Conservation (phyloP, 2,797 vertebrate genomes). For the Trachops cirrhosus region DNA sequence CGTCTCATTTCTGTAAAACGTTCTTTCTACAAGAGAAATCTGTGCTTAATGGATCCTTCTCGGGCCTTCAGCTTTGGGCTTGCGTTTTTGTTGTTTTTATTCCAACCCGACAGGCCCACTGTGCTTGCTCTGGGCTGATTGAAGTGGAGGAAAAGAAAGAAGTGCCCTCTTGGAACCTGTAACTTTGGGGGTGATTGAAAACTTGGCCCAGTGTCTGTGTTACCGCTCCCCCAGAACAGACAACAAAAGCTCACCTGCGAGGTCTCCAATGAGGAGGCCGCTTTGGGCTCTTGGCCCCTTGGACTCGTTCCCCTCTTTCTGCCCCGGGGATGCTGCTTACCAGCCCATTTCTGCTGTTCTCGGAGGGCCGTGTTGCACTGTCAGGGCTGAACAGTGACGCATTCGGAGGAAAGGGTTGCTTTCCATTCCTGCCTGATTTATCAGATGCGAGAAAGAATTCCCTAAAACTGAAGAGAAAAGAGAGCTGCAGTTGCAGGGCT, state of each 20-base stretch:
- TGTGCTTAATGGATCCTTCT: neutral
- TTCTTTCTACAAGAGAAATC: neutral
- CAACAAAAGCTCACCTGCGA: neutral
- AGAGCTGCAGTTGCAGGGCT: neutral
- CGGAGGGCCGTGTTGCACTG: neutral
- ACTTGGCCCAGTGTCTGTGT: neutral
- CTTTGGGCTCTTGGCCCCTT: neutral
- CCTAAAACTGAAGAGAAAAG: neutral
- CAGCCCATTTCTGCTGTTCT: neutral
- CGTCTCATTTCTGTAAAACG: neutral
- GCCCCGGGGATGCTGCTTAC: neutral
- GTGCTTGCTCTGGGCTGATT: neutral
- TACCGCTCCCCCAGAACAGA: neutral
- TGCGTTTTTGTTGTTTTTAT: neutral
- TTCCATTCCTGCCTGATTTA: neutral
- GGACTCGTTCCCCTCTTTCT: fast-evolving
- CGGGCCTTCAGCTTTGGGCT: neutral
- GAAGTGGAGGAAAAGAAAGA: neutral
- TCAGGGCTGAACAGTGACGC: neutral
- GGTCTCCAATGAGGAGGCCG: neutral
- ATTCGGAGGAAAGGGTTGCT: neutral
- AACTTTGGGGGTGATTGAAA: neutral
- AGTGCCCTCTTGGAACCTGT: neutral
- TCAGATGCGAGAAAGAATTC: neutral
- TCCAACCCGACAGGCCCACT: neutral